These are phyloP conservation scores for Sylvicola fuscatus DNA, from an alignment of 2,888 invertebrate species.

Conservation along the genomic window DNA sequence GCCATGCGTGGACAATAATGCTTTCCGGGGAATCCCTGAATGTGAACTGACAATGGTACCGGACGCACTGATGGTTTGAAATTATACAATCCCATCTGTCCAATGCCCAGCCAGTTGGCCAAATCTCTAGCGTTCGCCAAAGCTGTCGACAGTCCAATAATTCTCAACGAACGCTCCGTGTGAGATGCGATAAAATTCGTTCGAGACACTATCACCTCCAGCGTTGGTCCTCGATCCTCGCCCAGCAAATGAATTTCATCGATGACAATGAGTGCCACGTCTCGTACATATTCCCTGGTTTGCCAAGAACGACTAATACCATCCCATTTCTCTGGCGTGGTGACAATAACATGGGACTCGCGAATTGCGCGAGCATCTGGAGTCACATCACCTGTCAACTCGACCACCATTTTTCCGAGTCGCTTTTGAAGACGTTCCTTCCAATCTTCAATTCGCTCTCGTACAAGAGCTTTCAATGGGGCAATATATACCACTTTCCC, in stretches of 20 bases:
- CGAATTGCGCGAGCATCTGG: constrained; percentile 69
- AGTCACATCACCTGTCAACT: constrained; percentile 83
- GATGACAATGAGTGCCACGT: constrained; percentile 82
- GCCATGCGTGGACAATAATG: constrained; percentile 99
- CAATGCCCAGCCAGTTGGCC: constrained; percentile 89
- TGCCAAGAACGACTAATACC: constrained; percentile 98
- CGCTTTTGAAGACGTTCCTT: constrained; percentile 50
- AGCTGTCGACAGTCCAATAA: constrained; percentile 93
- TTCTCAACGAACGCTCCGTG: constrained; percentile 59
- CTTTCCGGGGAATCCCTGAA: constrained; percentile 89
- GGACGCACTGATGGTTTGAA: constrained; percentile 96
- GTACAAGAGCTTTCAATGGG: constrained; percentile 90
- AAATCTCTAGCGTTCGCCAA: constrained; percentile 93
- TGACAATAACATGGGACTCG: constrained; percentile 80
- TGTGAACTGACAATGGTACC: constrained; percentile 80
- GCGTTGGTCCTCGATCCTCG: constrained; percentile 69
- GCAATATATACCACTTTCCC: constrained; percentile 94
- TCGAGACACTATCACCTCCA: constrained; percentile 95
- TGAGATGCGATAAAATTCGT: constrained; percentile 91
- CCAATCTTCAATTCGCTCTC: constrained; percentile 95
- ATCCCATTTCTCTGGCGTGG: constrained; percentile 99
- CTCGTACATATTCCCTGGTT: constrained; percentile 79
- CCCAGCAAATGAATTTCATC: constrained; percentile 97
- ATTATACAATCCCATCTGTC: constrained; percentile 80
- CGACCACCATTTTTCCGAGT: constrained; percentile 69